Evolutionary conservation across 2,797 vertebrate genomes (phyloP), one percentile per base, ranked within the genome.

Genomic region (Lacerta viridis): DNA sequence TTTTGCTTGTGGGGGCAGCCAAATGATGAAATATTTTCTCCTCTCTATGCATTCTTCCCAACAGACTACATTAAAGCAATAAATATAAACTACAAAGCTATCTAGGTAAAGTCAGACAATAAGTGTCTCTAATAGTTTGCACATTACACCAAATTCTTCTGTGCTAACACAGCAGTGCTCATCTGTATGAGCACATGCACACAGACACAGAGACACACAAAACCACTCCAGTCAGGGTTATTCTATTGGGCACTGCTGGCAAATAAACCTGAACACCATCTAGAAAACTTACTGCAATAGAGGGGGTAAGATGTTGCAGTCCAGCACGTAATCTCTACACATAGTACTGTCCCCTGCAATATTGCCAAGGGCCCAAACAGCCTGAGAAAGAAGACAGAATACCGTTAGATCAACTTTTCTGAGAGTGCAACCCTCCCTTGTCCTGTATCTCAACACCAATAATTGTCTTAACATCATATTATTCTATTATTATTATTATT

Each of bases 281-380:
- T 79, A 36, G 74, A 41, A 89, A 76, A 97, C 97, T 98, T 97
- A 98, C 97, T 97, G 97, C 92, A 98, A 90, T 87, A 98, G 97
- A 89, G 97, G 97, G 0, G 97, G 97, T 79, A 98, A 94, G 91
- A 98, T 98, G 91, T 97, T 97, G 94, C 97, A 98, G 94, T 97
- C 97, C 94, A 98, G 94, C 61, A 98, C 97, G 50, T 98, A 98
- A 89, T 98, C 97, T 91, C 97, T 96, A 94, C 97, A 98, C 96
- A 98, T 97, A 81, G 97, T 97, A 92, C 97, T 98, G 94, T 98
- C 97, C 89, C 97, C 97, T 94, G 97, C 97, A 91, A 98, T 98
- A 94, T 98, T 98, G 84, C 97, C 97, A 88, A 98, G 97, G 91
- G 97, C 97, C 97, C 97, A 98, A 46, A 98, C 97, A 83, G 97